Conservation (phyloP, 2,797 vertebrate species). For the Takifugu ocellatus region DNA sequence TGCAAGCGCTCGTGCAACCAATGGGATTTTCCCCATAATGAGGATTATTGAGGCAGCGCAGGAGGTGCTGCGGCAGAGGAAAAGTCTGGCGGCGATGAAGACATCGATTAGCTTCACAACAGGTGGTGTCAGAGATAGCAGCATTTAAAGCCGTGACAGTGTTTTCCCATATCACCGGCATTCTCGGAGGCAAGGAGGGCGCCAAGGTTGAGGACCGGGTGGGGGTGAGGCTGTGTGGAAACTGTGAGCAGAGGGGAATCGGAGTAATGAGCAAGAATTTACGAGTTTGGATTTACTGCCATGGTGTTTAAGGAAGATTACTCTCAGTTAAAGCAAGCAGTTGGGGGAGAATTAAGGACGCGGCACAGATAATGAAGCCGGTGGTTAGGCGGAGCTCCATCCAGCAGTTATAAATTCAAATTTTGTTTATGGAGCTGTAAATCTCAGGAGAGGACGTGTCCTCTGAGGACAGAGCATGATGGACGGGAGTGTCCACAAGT, state of each 20-base stretch:
- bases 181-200: conserved; percentile 20
- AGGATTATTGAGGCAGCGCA: conserved; percentile 38
- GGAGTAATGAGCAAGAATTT: conserved; percentile 32
- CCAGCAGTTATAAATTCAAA: conserved; percentile 46
- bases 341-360: conserved; percentile 62
- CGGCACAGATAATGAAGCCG: conserved; percentile 57
- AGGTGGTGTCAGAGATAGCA: conserved; percentile 58
- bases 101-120: conserved; percentile 54
- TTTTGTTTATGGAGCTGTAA: conserved; percentile 58
- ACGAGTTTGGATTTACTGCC: conserved; percentile 45
- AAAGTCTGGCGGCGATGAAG: conserved; percentile 49
- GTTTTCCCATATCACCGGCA: conserved; percentile 25
- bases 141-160: conserved; percentile 25
- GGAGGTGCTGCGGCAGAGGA: conserved; percentile 29
- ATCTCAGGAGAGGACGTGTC: conserved; percentile 27
- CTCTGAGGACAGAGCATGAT: neutral
- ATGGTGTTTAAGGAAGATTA: conserved; percentile 57
- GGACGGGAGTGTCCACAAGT: too few relatives aligned
- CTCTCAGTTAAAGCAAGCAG: conserved; percentile 51
- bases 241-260: conserved; percentile 18
- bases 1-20: conserved; percentile 23
- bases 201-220: conserved; percentile 18
- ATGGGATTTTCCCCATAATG: conserved; percentile 36
- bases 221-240: conserved; percentile 19
- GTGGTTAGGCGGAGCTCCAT: conserved; percentile 36